Evolutionary conservation across 2,888 invertebrate species (phyloP), one percentile per base, ranked within the genome.

Genomic region (Diaprepes abbreviatus): DNA sequence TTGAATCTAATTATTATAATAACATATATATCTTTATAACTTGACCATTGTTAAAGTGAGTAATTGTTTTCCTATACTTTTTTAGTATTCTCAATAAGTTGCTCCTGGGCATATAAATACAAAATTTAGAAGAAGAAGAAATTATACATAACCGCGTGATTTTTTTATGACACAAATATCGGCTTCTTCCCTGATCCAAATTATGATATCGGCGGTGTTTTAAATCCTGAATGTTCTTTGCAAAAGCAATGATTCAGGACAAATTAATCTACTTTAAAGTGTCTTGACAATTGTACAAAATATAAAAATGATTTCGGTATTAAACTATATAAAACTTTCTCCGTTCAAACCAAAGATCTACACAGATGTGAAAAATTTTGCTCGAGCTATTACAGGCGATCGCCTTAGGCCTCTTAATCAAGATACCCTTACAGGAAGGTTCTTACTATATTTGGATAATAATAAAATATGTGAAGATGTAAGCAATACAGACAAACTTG

Each of bases 381-480:
- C 55, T n/a, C 24, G 62, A 35, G 28, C 68, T 6, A 21, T 68
- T 43, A 60, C 71, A 5, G 67, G 65, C 0, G 68, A 71, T 31
- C 40, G 60, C 14, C n/a, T 66, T 17, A 43, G 10, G 12, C 58
- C 69, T 14, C 24, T 72, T 16, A 66, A 24, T 38, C 58, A 63
- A 59, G 66, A 70, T 38, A 79, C 79, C 1, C 72, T 79, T 9
- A 79, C 77, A 40, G 78, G 79, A 52, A 70, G 79, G 16, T 72
- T 79, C 50, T 68, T 79, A 38, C 48, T 71, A 12, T 78, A 77
- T 74, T 73, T 79, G 36, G 75, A 74, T 45, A 67, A 45, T 50
- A 72, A 65, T 38, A 73, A 68, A 36, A 55, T 14, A 9, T 12
- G 38, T 10, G 48, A 70, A 28, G 57, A 38, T 31, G 14, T 35